Percentiles rank a stretch among this genome's conserved stretches.
These are phyloP conservation scores for Platorchestia sp. DNA, from an alignment of 1,140 invertebrate species.

Conservation along the genomic window DNA sequence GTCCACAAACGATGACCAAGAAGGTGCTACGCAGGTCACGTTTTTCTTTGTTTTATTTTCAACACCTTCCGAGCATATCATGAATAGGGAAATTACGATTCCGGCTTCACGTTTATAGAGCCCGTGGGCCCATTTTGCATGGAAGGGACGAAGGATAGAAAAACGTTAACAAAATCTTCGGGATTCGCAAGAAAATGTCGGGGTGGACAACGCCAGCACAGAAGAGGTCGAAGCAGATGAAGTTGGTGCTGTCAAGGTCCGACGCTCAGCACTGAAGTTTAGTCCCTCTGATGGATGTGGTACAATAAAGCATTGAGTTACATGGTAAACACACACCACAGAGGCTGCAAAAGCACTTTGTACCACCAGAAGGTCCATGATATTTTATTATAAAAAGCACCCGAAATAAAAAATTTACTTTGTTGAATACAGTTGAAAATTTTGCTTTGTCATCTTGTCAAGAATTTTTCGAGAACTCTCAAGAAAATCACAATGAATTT, in stretches of 20 bases:
- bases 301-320: slow-evolving; percentile 25
- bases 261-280: neutral
- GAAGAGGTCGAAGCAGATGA: neutral
- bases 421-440: neutral
- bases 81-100: neutral
- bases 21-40: neutral
- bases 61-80: neutral
- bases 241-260: neutral
- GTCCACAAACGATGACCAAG: neutral
- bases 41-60: neutral
- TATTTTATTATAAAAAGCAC: neutral
- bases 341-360: neutral
- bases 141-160: neutral
- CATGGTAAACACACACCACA: neutral
- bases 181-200: too few relatives aligned
- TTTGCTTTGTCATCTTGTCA: neutral
- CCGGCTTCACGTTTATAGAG: neutral
- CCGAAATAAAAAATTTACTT: neutral
- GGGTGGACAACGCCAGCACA: neutral
- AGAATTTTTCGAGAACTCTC: neutral
- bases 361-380: neutral
- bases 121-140: too few relatives aligned
- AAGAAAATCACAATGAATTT: neutral
- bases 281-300: slow-evolving; percentile 31
- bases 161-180: neutral